Base-by-base conservation (phyloP, 37 sponge, comb jelly and placozoan genomes). In the Eunapius fragilis region DNA sequence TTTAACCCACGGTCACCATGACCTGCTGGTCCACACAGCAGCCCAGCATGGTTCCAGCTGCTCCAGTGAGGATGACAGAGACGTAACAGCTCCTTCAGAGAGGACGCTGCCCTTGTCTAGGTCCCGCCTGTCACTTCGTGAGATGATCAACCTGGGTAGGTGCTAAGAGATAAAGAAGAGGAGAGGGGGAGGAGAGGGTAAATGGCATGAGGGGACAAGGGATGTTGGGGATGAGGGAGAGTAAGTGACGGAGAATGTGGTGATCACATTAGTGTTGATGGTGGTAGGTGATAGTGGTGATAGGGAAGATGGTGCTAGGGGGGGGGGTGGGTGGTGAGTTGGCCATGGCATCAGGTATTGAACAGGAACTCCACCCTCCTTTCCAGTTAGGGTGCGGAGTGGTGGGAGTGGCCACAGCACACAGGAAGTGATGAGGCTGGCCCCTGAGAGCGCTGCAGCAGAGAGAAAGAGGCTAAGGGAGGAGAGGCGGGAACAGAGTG, bases 381-480 rank as follows among this genome's bases (percentile, higher is more conserved):
- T 74, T 82, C 7, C 41, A 36, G 75, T 50, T 25, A 82, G 67
- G 17, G 70, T 27, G 37, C 0, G 26, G 45, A 41, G 31, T 32
- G 78, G 31, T 24, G 77, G 34, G 25, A 35, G 76, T 25, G 24
- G 35, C 28, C 72, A 73, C 31, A 71, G 81, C 2, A 78, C 84
- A 25, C 88, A 82, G 0, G 89, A 91, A 0, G 74, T 94, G 31
- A 38, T 94, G 24, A 68, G 67, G n/a, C 71, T 67, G n/a, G 92
- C 95, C 70, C 95, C 95, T 49, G 89, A 91, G 84, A 94, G 95
- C 72, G 80, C 89, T 38, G 75, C 83, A 32, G 69, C 86, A 2
- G 35, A 67, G 22, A 71, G 92, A 2, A 70, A 86, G 47, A 82
- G 91, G 47, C 32, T 73, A 25, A 81, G 92, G 58, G 75, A 58